These are phyloP conservation scores for Ranitomeya variabilis DNA, from an alignment of 2,113 vertebrate species.

Conservation along the genomic window DNA sequence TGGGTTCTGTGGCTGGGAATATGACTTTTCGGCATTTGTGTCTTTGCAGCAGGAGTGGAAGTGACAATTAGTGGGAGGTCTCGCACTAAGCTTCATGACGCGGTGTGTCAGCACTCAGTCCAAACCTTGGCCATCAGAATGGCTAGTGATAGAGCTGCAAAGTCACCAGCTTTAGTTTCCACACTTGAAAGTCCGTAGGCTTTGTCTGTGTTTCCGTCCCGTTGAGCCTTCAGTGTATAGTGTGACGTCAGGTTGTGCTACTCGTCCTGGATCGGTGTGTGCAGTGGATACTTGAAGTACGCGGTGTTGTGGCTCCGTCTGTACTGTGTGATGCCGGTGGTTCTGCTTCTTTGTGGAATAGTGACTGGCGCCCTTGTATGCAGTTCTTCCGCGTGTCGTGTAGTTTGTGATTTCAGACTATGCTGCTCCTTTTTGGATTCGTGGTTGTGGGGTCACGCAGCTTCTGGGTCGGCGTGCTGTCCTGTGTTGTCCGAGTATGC, in stretches of 20 bases:
- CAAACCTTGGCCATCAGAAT: not conserved
- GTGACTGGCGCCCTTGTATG: conserved; percentile 21
- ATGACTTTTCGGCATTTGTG: not conserved
- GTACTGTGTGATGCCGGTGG: not conserved
- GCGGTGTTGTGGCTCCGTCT: conserved; percentile 17
- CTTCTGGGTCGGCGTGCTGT: conserved; percentile 1
- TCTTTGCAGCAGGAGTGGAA: not conserved
- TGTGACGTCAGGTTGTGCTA: conserved; percentile 14
- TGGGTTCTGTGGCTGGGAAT: not conserved
- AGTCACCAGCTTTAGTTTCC: conserved; percentile 13
- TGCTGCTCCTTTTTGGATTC: not conserved
- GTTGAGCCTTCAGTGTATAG: conserved; percentile 19
- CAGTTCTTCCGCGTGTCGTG: not conserved
- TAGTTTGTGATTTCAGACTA: conserved; percentile 17
- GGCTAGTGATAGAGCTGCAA: not conserved
- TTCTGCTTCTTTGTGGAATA: conserved; percentile 30
- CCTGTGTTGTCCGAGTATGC: conserved; percentile 2
- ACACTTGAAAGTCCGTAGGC: not conserved
- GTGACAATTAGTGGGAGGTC: conserved; percentile 7
- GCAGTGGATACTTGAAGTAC: conserved; percentile 14
- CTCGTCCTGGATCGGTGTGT: conserved; percentile 20
- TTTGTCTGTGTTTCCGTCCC: not conserved
- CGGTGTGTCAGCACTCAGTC: not conserved
- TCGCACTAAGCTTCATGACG: not conserved
- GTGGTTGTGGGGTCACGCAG: not conserved